A percentile compares a stretch with the other conserved stretches of the same genome.
Conservation (phyloP, 2,888 invertebrate species). For the Cryptocheilus praepositus region DNA sequence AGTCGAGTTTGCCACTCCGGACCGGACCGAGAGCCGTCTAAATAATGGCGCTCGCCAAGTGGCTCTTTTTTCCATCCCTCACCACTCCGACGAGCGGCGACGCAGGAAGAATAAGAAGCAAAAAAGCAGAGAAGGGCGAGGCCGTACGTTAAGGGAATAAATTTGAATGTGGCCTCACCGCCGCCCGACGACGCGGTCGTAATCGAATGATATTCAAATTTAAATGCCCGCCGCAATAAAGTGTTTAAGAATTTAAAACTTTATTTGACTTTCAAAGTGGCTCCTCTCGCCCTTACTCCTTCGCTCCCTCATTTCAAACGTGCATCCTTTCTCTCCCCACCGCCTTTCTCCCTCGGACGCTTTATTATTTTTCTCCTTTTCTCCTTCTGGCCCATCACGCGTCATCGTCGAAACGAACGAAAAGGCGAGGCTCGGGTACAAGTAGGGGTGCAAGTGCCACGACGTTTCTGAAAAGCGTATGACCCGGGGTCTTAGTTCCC, state of each 20-base stretch:
- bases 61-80: slow-evolving; percentile 3
- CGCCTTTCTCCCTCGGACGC: neutral
- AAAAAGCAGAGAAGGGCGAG: slow-evolving; percentile 1
- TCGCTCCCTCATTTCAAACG: slow-evolving; percentile 2
- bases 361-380: neutral
- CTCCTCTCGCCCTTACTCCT: slow-evolving; percentile 14
- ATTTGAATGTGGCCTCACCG: slow-evolving; percentile 49
- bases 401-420: slow-evolving; percentile 10
- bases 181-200: slow-evolving; percentile 41
- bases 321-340: slow-evolving; percentile 7
- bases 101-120: slow-evolving; percentile 6
- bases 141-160: slow-evolving; percentile 46
- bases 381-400: slow-evolving; percentile 5
- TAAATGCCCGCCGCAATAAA: slow-evolving; percentile 69
- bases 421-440: slow-evolving; percentile 10
- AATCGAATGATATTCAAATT: slow-evolving; percentile 72
- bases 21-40: neutral
- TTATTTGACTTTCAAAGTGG: slow-evolving; percentile 69
- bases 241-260: slow-evolving; percentile 69
- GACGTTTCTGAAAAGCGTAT: slow-evolving; percentile 24
- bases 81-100: neutral
- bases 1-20: too few relatives aligned
- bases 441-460: too few relatives aligned
- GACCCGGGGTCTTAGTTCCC: slow-evolving; percentile 37
- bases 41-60: slow-evolving; percentile 2